Evolutionary conservation across 1,140 invertebrate genomes (phyloP), one percentile per base, ranked within the genome.

Genomic region (Oryzaephilus surinamensis): DNA sequence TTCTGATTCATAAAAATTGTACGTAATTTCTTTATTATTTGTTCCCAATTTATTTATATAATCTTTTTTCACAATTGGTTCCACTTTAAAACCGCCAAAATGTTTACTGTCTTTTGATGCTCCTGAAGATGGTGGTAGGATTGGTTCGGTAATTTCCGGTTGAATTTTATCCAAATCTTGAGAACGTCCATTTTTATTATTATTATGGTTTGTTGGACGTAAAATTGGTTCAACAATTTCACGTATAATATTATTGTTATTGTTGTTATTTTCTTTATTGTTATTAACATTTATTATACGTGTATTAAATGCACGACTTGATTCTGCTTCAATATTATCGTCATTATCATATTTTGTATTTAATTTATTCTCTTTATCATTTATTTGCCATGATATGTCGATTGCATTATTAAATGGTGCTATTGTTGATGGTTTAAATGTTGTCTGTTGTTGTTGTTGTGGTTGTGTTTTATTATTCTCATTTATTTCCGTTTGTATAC

Each of bases 81-180:
- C 40, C 6, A 28, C 21, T 45, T 33, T 47, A 8, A 29, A 37
- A 3, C 60, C 32, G 7, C 38, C 32, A 13, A 26, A 15, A 20
- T 36, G 64, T 44, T 72, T 70, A 0, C 69, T 57, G n/a, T n/a
- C n/a, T n/a, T n/a, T n/a, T n/a, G n/a, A n/a, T n/a, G n/a, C n/a
- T 5, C 3, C 0, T 24, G 71, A 63, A 41, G 71, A 71, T 0
- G 79, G 73, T 41, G 73, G 67, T 1, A 84, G 55, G 18, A 84
- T 71, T 0, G 81, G 81, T 48, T 84, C 81, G 0, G 77, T 74
- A 13, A 84, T 83, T 55, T 83, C 80, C 1, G 71, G 50, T 29
- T 66, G 67, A 17, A 64, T 50, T 28, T 53, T 48, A 7, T 61
- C 50, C 1, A 70, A 39, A 38, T 62, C 63, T 26, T 72, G 47